Percentiles rank a stretch among this genome's conserved stretches.
Evolutionary conservation across 2,797 vertebrate species (phyloP).

Genomic region (Ispidina lecontei): DNA sequence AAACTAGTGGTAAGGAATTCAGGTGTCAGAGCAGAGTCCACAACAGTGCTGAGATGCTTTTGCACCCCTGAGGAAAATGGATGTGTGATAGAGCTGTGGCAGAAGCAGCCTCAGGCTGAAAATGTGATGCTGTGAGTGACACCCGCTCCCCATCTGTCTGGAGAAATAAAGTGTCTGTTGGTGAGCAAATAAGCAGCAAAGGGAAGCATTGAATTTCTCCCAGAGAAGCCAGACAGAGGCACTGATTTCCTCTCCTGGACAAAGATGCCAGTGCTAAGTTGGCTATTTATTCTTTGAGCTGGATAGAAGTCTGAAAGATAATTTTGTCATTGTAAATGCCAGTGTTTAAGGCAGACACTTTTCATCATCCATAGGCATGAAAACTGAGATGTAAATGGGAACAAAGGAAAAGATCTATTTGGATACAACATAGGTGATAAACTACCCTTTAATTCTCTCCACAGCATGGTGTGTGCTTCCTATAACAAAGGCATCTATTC

Average conservation of each 20-base stretch:
- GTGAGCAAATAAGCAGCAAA: background rate
- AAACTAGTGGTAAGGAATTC: background rate
- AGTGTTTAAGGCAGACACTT: constrained; percentile 9
- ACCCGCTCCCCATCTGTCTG: background rate
- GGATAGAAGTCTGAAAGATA: background rate
- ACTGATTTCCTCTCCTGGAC: background rate
- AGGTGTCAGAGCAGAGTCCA: background rate
- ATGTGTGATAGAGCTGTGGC: accelerated
- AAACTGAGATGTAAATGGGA: constrained; percentile 1
- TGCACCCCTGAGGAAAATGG: background rate
- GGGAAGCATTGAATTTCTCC: background rate
- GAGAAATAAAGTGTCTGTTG: background rate
- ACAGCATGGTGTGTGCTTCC: background rate
- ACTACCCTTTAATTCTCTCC: background rate
- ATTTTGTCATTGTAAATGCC: constrained; percentile 9
- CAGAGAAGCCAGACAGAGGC: background rate
- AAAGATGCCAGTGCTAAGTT: background rate
- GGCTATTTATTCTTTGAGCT: background rate
- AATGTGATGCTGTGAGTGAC: background rate
- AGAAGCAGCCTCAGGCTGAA: background rate
- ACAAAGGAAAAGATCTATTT: background rate
- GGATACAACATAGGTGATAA: constrained; percentile 16
- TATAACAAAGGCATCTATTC: background rate
- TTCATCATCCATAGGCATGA: background rate
- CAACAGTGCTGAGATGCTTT: background rate